These are phyloP conservation scores for Petroica traversi DNA, from an alignment of 2,113 vertebrate genomes.

Conservation along the genomic window DNA sequence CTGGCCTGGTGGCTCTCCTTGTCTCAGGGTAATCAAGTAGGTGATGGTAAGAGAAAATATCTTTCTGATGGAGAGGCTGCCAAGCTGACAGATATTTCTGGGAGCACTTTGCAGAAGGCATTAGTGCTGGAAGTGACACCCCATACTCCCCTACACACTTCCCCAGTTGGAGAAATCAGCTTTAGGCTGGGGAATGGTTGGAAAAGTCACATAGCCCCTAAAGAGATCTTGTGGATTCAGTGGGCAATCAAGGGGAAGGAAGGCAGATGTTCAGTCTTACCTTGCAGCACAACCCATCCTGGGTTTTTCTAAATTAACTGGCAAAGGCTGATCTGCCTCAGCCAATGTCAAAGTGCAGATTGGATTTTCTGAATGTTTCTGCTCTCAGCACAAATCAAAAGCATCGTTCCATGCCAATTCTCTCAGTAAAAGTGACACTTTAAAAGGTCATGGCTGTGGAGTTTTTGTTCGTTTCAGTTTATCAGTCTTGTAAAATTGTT, in stretches of 20 bases:
- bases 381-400: conserved; percentile 35
- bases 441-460: conserved; percentile 38
- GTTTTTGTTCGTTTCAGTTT: conserved; percentile 18
- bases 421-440: conserved; percentile 20
- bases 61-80: not conserved
- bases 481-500: conserved; percentile 15
- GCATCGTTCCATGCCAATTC: not conserved
- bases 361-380: conserved; percentile 26
- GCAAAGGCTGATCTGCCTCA: not conserved
- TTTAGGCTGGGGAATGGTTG: not conserved
- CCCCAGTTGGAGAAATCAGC: not conserved
- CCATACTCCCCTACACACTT: not conserved
- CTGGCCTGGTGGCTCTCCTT: not conserved
- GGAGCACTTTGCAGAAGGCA: not conserved
- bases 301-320: not conserved
- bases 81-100: not conserved
- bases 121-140: not conserved
- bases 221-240: not conserved
- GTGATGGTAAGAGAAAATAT: not conserved
- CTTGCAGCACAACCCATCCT: not conserved
- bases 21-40: not conserved
- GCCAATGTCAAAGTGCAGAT: not conserved
- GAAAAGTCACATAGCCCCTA: not conserved
- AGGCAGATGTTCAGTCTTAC: not conserved
- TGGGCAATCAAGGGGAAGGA: not conserved